A percentile compares a stretch with the other conserved stretches of the same genome.
phyloP scores from a whole-genome alignment of 2,797 vertebrate species.

The Arnoldichthys spilopterus region DNA sequence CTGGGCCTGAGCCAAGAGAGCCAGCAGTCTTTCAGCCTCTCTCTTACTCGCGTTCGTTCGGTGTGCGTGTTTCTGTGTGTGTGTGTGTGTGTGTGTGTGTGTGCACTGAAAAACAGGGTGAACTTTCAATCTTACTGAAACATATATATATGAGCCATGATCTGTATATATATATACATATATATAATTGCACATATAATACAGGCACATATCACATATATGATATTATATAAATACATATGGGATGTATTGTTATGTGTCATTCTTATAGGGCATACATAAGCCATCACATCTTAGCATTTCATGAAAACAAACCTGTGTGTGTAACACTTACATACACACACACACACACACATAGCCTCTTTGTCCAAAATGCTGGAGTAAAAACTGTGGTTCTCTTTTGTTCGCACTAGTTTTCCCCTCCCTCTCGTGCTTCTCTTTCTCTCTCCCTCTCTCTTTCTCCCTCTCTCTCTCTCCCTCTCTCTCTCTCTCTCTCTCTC shows the following conservation, averaged over 20 bases:
- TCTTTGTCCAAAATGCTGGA: slow-evolving; percentile 56
- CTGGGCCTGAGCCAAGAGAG: slow-evolving; percentile 62
- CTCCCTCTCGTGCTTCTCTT: slow-evolving; percentile 27
- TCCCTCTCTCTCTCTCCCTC: slow-evolving; percentile 40
- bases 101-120: background rate
- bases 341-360: slow-evolving; percentile 41
- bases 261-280: background rate
- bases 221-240: background rate
- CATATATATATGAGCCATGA: too few species aligned
- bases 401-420: slow-evolving; percentile 47
- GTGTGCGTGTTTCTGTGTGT: slow-evolving; percentile 23
- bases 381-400: slow-evolving; percentile 57
- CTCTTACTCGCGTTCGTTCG: slow-evolving; percentile 40
- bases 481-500: slow-evolving; percentile 46
- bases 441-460: slow-evolving; percentile 29
- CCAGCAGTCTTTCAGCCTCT: slow-evolving; percentile 54
- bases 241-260: background rate
- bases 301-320: slow-evolving; percentile 3
- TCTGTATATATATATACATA: too few species aligned
- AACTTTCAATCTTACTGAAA: background rate
- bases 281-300: background rate
- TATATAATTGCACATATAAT: too few species aligned
- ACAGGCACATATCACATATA: background rate
- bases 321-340: slow-evolving; percentile 20
- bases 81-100: slow-evolving; percentile 24